Evolutionary conservation across 2,113 vertebrate genomes (phyloP).

Genomic region (Pterocles burchelli): DNA sequence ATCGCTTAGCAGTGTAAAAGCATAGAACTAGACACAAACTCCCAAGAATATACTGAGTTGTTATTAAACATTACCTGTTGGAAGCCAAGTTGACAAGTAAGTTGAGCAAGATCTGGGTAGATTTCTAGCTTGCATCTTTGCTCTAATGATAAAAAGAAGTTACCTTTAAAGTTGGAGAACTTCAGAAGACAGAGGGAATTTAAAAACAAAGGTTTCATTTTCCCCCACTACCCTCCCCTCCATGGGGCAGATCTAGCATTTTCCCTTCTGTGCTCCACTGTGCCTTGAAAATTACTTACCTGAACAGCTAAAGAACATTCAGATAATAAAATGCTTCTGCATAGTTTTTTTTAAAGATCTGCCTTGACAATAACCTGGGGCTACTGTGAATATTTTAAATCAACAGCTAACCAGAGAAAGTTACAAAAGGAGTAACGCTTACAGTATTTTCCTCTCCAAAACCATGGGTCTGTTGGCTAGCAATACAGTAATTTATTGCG

Average conservation of each 20-base stretch:
- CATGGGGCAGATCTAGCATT: constrained; percentile 15
- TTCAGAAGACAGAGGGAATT: constrained; percentile 11
- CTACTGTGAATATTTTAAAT: constrained; percentile 5
- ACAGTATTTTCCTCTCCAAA: constrained; percentile 19
- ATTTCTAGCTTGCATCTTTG: constrained; percentile 44
- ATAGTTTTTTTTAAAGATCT: neutral
- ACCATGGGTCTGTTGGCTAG: neutral
- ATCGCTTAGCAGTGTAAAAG: constrained; percentile 32
- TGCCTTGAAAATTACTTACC: constrained; percentile 75
- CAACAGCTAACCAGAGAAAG: neutral
- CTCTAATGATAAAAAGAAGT: constrained; percentile 37
- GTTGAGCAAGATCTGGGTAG: constrained; percentile 15
- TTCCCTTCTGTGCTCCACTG: constrained; percentile 51
- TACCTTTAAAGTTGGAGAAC: constrained; percentile 34
- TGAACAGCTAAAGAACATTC: constrained; percentile 54
- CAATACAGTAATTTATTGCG: constrained; percentile 18
- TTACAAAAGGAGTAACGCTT: neutral
- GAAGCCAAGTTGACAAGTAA: constrained; percentile 57
- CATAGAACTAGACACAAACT: constrained; percentile 41
- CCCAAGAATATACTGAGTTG: neutral
- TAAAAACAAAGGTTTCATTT: neutral
- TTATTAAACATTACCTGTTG: constrained; percentile 25
- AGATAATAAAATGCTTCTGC: constrained; percentile 27
- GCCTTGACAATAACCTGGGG: constrained; percentile 22
- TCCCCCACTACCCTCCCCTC: neutral